Conservation (phyloP, 2,888 invertebrate species). For the Stenodema calcarata region DNA sequence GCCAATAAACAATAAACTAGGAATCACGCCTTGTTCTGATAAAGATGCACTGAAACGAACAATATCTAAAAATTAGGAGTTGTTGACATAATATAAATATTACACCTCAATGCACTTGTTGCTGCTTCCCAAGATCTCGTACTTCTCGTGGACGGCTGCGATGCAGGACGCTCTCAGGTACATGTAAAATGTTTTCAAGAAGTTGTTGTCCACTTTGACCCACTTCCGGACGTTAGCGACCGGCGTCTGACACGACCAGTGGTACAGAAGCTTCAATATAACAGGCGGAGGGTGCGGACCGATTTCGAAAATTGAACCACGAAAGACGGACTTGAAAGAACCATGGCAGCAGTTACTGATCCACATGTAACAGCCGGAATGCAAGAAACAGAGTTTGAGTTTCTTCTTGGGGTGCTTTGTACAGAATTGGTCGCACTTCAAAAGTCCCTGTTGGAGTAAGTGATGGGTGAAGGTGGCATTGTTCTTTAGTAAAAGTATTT, state of each 20-base stretch:
- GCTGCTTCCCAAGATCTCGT: slow-evolving; percentile 74
- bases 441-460: slow-evolving; percentile 83
- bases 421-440: slow-evolving; percentile 51
- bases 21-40: too few species aligned
- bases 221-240: slow-evolving; percentile 87
- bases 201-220: slow-evolving; percentile 80
- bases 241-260: slow-evolving; percentile 91
- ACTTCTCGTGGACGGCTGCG: slow-evolving; percentile 79
- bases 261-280: slow-evolving; percentile 83
- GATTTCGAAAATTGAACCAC: slow-evolving; percentile 85
- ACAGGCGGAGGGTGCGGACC: slow-evolving; percentile 84
- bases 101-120: slow-evolving; percentile 69
- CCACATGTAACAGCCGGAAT: slow-evolving; percentile 91
- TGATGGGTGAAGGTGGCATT: slow-evolving; percentile 88
- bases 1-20: too few species aligned
- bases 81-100: too few species aligned
- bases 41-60: too few species aligned
- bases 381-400: slow-evolving; percentile 83
- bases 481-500: slow-evolving; percentile 79
- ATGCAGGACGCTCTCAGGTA: slow-evolving; percentile 80
- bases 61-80: too few species aligned
- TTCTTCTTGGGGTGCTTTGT: slow-evolving; percentile 64
- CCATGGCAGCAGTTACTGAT: slow-evolving; percentile 86
- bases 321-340: slow-evolving; percentile 82
- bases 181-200: slow-evolving; percentile 72